phyloP scores from a whole-genome alignment of 2,113 vertebrate species.

The Eupsittula cactorum region DNA sequence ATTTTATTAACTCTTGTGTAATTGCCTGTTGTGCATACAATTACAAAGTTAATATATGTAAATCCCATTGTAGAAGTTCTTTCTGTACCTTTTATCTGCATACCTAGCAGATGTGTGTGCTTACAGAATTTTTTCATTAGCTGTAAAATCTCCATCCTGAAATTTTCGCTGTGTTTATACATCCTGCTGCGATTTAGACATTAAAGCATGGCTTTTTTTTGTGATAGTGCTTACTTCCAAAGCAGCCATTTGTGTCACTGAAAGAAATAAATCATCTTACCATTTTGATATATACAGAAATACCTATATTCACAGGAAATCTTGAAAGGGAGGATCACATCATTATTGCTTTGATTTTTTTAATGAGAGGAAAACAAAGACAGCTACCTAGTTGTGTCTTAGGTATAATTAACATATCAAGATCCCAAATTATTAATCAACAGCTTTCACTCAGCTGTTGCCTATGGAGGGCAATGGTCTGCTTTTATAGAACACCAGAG shows the following conservation, averaged over 20 bases:
- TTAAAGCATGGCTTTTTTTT: background rate
- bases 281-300: background rate
- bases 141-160: background rate
- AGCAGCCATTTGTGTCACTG: background rate
- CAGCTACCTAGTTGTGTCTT: background rate
- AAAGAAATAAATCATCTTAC: background rate
- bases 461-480: background rate
- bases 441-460: background rate
- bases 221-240: background rate
- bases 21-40: constrained; percentile 52
- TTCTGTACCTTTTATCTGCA: background rate
- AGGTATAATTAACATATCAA: background rate
- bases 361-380: background rate
- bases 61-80: background rate
- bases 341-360: background rate
- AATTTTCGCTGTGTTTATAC: background rate
- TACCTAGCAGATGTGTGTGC: background rate
- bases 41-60: constrained; percentile 25
- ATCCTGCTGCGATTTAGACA: background rate
- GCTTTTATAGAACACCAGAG: background rate
- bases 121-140: background rate
- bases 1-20: constrained; percentile 50
- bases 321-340: background rate
- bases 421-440: background rate
- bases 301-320: background rate